Base-by-base conservation (phyloP, 2,797 vertebrate genomes). In the Acanthurus leucopareius region DNA sequence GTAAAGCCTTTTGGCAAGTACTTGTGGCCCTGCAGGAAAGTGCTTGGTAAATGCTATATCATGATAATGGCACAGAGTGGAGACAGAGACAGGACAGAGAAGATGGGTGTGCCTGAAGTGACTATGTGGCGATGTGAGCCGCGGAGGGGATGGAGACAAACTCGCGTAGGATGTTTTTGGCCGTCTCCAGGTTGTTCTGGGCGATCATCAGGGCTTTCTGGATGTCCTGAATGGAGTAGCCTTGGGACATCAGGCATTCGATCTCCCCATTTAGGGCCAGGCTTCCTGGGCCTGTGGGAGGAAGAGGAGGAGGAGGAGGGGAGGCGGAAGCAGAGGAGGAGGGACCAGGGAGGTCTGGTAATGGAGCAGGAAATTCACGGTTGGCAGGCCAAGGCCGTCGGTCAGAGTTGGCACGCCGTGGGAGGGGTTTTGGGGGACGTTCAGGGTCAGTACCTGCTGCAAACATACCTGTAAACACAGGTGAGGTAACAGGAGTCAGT, bases 131-230 rank as follows among this genome's bases (percentile, higher is more conserved):
- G 78, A 99, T 96, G 10, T 99, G 97, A 0, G 97, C 95, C 0
- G 97, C 90, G 67, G 97, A 97, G 9, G 97, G 96, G 82, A 99
- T 92, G 73, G 98, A 96, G 81, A 99, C 98, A 9, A 99, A 99
- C 90, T 99, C 98, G 11, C 98, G 96, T 75, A 99, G 96, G 82
- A 99, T 99, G 78, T 99, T 98, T 93, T 98, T 99, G 92, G 98
- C 98, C 92, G 98, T 99, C 91, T 99, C 98, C 32, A 99, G 95
- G 94, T 99, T 99, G 96, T 99, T 99, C 93, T 99, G 97, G 82
- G 98, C 98, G 69, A 99, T 99, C 95, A 98, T 91, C 93, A 99
- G 93, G 3, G 98, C 98, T 89, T 99, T 99, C 95, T 99, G 98
- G 90, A 99, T 98, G 96, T 99, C 98, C 96, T 99, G 98, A 88